Base-by-base conservation (phyloP, 1,140 invertebrate species). In the Aphidius gifuensis region DNA sequence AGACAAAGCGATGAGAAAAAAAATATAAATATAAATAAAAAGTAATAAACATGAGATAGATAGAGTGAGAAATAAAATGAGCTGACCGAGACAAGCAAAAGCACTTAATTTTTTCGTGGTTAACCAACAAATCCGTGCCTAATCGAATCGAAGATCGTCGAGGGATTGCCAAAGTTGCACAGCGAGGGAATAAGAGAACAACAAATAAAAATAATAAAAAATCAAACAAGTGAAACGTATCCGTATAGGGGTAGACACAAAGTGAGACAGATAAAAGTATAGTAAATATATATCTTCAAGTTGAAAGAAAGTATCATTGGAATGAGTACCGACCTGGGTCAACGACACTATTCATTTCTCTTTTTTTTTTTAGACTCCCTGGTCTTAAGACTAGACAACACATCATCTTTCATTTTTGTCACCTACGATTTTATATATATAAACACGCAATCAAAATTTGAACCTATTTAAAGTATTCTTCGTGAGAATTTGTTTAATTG, bases 281-380 rank as follows among this genome's bases (percentile, higher is more conserved):
- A 32, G 23, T 32, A 32, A 32, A 32, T 32, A 32, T 32, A 32
- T 32, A 32, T 32, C 23, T 32, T 32, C 23, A 32, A 32, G 23
- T 32, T 32, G 23, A 32, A 32, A 32, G 23, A 16, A 16, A 32
- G 23, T 4, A 32, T 32, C 23, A 32, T 4, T 32, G 21, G 43
- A 6, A 50, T 48, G 54, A 49, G 64, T 68, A 69, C 65, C 67
- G 70, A 73, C 64, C 67, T 69, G 61, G 70, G 70, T 71, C 68
- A 72, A 73, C 60, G 64, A 63, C 59, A 68, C 60, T 39, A 60
- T 6, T 32, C 23, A 32, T 32, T 46, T 43, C 53, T 16, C 32
- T 44, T 42, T 3, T 5, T 21, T 38, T 43, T n/a, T 44, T 38
- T 9, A 11, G 39, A 59, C 45, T 4, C n/a, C 45, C 23, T 32